Evolutionary conservation across 2,888 invertebrate genomes (phyloP), one percentile per base, ranked within the genome.

Genomic region (Mamestra brassicae): DNA sequence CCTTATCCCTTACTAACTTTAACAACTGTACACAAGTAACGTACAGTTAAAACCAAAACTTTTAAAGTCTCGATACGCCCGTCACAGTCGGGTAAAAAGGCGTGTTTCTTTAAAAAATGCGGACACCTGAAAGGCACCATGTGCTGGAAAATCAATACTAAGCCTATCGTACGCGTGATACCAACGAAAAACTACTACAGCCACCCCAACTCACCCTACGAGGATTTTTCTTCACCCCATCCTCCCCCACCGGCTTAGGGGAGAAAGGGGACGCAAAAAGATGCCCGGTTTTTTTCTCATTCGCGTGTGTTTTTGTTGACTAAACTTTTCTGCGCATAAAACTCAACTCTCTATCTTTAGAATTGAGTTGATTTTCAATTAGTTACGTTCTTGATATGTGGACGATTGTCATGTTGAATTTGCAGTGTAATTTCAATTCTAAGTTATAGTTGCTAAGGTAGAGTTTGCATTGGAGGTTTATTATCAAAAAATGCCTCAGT

Each of bases 111-210:
- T 87, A 89, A 90, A 70, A 89, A 90, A 89, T 85, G 81, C 89
- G 88, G 80, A 87, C 88, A 95, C 96, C 96, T 96, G 95, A 94
- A 92, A 90, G 88, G 85, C 85, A 90, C 90, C 95, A 93, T 95
- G 95, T 95, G 94, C 93, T 91, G 90, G 90, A 96, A 96, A 96
- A 96, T 96, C 96, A 95, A 96, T 96, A 96, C 95, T 74, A 78
- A 92, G 92, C 94, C 93, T 96, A 95, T 96, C 96, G 95, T 93
- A 94, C 94, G 94, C 95, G 96, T 96, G 94, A 95, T 95, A 92
- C 95, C 95, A 88, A 93, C 96, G 96, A 96, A 96, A 96, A 96
- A 96, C 96, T 96, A 96, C 95, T 95, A 90, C 90, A 90, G 89
- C 88, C 87, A 87, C 87, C 88, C 90, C 86, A 82, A 87, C 88